Evolutionary conservation across 2,888 invertebrate species (phyloP).

Genomic region (Mythimna loreyi): DNA sequence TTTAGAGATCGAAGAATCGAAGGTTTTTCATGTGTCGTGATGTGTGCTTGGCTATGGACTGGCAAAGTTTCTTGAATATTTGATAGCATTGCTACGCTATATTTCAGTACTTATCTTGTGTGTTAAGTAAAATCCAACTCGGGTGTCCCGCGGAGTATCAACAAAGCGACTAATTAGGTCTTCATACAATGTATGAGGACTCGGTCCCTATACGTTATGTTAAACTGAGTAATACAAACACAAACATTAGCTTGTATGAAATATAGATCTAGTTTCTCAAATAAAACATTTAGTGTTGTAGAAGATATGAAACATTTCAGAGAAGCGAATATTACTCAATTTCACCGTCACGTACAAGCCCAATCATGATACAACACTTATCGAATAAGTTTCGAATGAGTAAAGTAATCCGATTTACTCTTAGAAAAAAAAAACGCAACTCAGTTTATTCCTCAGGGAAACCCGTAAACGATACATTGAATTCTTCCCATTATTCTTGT

Average conservation of each 20-base stretch:
- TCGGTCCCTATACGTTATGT: neutral
- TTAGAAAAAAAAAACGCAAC: conserved; percentile 10
- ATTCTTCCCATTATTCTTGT: conserved; percentile 50
- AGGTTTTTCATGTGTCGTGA: too few species aligned
- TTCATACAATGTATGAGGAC: too few species aligned
- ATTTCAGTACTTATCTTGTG: too few species aligned
- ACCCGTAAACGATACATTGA: conserved; percentile 43
- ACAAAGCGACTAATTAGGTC: too few species aligned
- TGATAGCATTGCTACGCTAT: too few species aligned
- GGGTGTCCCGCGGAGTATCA: too few species aligned
- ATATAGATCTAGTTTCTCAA: too few species aligned
- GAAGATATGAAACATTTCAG: neutral
- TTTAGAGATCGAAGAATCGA: too few species aligned
- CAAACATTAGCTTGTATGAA: neutral
- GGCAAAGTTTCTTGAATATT: too few species aligned
- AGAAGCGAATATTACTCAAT: neutral
- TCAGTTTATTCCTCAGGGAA: conserved; percentile 7
- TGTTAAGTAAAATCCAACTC: too few species aligned
- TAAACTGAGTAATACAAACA: neutral
- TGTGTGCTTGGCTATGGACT: too few species aligned
- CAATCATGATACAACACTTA: conserved; percentile 8
- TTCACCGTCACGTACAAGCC: neutral
- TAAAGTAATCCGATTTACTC: conserved; percentile 24
- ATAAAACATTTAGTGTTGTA: neutral
- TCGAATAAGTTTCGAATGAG: conserved; percentile 9